phyloP scores from a whole-genome alignment of 2,797 vertebrate genomes.

The Cetoscarus ocellatus region DNA sequence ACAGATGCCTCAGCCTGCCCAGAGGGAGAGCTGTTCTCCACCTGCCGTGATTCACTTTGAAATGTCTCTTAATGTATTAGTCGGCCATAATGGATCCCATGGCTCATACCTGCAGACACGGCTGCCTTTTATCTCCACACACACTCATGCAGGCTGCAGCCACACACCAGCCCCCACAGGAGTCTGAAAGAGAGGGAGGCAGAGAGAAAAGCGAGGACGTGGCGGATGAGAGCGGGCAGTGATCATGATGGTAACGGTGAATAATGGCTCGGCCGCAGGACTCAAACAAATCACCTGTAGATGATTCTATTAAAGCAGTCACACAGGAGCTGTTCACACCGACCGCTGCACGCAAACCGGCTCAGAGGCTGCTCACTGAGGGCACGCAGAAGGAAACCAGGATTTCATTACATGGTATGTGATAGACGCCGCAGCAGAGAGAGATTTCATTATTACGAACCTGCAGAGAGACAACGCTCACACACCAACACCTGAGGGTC shows the following conservation, averaged over 20 bases:
- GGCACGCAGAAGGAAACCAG: constrained; percentile 32
- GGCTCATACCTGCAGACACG: constrained; percentile 69
- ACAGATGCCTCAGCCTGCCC: constrained; percentile 62
- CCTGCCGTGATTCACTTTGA: constrained; percentile 72
- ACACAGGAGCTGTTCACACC: constrained; percentile 44
- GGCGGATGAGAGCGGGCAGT: constrained; percentile 36
- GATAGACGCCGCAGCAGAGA: background rate
- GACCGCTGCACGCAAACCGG: constrained; percentile 22
- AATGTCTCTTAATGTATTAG: constrained; percentile 77
- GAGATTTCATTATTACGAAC: background rate
- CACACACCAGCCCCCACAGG: constrained; percentile 12
- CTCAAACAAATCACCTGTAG: constrained; percentile 68
- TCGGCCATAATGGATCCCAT: constrained; percentile 67
- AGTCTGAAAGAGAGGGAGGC: background rate
- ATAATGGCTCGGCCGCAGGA: constrained; percentile 54
- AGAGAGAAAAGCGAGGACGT: background rate
- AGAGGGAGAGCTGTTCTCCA: constrained; percentile 61
- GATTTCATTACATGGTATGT: constrained; percentile 34
- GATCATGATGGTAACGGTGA: constrained; percentile 53
- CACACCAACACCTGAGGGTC: background rate
- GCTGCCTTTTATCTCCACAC: constrained; percentile 41
- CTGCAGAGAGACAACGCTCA: background rate
- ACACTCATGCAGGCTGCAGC: constrained; percentile 19
- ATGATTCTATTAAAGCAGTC: constrained; percentile 63
- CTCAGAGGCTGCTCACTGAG: constrained; percentile 21